Conservation (phyloP, 2,113 vertebrate species). For the Oncorhynchus tshawytscha region DNA sequence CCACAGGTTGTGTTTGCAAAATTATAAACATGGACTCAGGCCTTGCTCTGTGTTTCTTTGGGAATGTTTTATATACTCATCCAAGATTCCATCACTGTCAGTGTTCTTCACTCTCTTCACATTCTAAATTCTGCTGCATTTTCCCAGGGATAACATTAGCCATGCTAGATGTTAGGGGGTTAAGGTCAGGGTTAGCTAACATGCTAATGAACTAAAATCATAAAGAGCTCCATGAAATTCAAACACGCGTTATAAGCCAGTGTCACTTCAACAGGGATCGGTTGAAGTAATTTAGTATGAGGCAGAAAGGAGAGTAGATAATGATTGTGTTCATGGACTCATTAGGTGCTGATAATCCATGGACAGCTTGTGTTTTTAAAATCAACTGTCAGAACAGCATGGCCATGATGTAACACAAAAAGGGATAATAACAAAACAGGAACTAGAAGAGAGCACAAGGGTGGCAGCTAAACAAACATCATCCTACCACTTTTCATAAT, state of each 20-base stretch:
- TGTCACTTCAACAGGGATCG: neutral
- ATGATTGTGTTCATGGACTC: neutral
- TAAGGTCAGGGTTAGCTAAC: too few relatives aligned
- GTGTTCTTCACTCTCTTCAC: too few relatives aligned
- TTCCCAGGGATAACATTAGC: neutral
- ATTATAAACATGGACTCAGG: constrained; percentile 1
- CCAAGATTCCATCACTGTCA: neutral
- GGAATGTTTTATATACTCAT: constrained; percentile 4
- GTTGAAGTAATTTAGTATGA: neutral
- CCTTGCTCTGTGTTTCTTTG: neutral
- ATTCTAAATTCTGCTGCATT: neutral
- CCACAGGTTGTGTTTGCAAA: constrained; percentile 3
- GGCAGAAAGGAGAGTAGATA: neutral
- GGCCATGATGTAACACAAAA: neutral
- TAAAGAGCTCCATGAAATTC: too few relatives aligned
- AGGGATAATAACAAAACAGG: neutral
- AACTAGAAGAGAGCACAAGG: neutral
- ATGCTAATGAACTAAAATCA: too few relatives aligned
- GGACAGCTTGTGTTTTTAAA: constrained; percentile 2
- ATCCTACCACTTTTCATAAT: neutral
- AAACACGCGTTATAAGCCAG: too few relatives aligned
- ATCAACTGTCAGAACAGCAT: neutral
- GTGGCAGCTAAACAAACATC: neutral
- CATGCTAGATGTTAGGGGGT: too few relatives aligned
- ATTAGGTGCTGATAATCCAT: too few relatives aligned